Evolutionary conservation across 2,888 invertebrate genomes (phyloP).

Genomic region (Leptinotarsa haldemani): DNA sequence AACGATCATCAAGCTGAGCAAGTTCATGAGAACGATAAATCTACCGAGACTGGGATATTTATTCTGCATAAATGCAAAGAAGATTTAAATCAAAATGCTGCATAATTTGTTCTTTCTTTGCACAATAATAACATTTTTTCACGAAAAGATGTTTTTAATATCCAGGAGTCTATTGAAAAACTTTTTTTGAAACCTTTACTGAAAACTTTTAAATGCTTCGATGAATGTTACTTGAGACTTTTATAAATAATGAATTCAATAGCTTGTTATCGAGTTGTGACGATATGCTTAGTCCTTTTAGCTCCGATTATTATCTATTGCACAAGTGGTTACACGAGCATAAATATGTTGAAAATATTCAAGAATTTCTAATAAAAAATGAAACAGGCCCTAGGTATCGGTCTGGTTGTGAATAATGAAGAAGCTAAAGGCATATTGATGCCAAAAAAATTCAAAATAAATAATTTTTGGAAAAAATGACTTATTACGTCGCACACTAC

Average conservation of each 20-base stretch:
- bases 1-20: not conserved
- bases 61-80: not conserved
- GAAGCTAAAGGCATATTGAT: too few relatives aligned
- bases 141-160: conserved; percentile 29
- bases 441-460: too few relatives aligned
- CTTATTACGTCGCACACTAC: too few relatives aligned
- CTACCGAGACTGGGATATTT: not conserved
- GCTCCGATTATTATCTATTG: conserved; percentile 20
- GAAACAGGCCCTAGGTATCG: conserved; percentile 4
- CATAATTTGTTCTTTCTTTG: conserved; percentile 19
- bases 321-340: not conserved
- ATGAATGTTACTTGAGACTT: not conserved
- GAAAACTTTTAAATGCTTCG: conserved; percentile 12
- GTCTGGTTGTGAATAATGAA: conserved; percentile 43
- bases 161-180: conserved; percentile 13
- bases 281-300: not conserved
- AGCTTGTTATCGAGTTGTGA: not conserved
- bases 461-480: too few relatives aligned
- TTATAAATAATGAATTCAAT: conserved; percentile 12
- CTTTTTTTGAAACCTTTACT: conserved; percentile 6
- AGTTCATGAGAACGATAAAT: not conserved
- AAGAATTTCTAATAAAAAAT: conserved; percentile 21
- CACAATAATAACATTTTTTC: conserved; percentile 31
- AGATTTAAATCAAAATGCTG: not conserved
- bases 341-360: conserved; percentile 16